Evolutionary conservation across 2,797 vertebrate species (phyloP), one percentile per base, ranked within the genome.

Genomic region (Pipistrellus pygmaeus): DNA sequence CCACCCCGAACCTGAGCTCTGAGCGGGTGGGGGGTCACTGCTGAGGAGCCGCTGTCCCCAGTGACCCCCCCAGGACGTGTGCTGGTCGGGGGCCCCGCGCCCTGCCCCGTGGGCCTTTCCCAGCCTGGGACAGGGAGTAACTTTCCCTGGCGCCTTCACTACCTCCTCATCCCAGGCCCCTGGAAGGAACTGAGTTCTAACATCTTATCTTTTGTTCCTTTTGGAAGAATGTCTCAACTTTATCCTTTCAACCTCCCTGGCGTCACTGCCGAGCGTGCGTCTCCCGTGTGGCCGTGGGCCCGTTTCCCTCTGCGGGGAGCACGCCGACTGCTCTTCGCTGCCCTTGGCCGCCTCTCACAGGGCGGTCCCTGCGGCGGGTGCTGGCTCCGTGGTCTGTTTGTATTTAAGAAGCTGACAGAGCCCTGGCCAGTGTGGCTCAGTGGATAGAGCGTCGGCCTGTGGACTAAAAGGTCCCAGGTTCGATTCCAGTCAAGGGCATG

Each of bases 11-110:
- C n/a, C n/a, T n/a, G n/a, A 62, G 38, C 55, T 71, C 27, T 38
- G 15, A 72, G 57, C 1, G 15, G 41, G 73, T 25, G 30, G 48
- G 82, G 32, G 46, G 11, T 14, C 3, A 3, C 46, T 3, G 32
- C 32, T 5, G 21, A 66, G 75, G 77, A 35, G 72, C 44, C 38
- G 48, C 35, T 38, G 46, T 6, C 4, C 55, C 44, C 20, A 17
- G 76, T 15, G n/a, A 73, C 5, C 11, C 38, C 17, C 18, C 27
- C 1, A 0, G 0, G 8, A 6, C 2, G 1, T 3, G 25, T 20
- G 14, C 25, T 0, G 2, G 44, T 0, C n/a, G n/a, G n/a, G n/a
- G n/a, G n/a, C n/a, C n/a, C n/a, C n/a, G n/a, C n/a, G n/a, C n/a
- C n/a, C n/a, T n/a, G n/a, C n/a, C n/a, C n/a, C n/a, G n/a, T n/a